Evolutionary conservation across 2,888 invertebrate species (phyloP), one percentile per base, ranked within the genome.

Genomic region (Rotaria socialis): DNA sequence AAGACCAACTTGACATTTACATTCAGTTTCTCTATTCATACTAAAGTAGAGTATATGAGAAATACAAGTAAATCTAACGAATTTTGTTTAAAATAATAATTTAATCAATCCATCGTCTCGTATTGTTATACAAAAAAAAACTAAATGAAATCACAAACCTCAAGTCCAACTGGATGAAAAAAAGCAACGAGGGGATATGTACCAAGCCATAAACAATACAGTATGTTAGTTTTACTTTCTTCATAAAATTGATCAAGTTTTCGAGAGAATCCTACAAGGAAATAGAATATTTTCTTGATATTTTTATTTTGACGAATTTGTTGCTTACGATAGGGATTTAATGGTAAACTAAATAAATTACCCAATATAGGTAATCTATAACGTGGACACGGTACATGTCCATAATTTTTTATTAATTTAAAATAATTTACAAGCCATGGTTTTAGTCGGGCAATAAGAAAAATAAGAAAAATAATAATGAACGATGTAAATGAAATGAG

Each of bases 121-220:
- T 52, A 14, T 52, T 14, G 11, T 11, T 3, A 14, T 14, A 52
- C 14, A 52, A 14, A 52, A 52, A 52, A 19, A 22, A 8, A 55
- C 3, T 22, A 19, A 19, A 22, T 22, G 1, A 6, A 55, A 43
- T 22, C 24, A 47, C 47, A n/a, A 47, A 80, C 80, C 41, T 80
- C 80, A 47, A 80, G 80, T 47, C 80, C 80, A 47, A 47, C 80
- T 10, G 80, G 80, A 80, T 80, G 80, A 47, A 80, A 80, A 47
- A 80, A 80, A 5, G 80, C 80, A 47, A 80, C 24, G 24, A 80
- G n/a, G 14, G 80, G 80, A 80, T 80, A 10, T 16, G 47, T 80
- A 10, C 80, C 80, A 16, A 80, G 24, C 80, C 80, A 80, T 67
- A 67, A 19, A 14, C 35, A 67, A 35, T 35, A 67, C 5, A 67